Conservation (phyloP, 2,797 vertebrate genomes). For the Sorex maritimensis region DNA sequence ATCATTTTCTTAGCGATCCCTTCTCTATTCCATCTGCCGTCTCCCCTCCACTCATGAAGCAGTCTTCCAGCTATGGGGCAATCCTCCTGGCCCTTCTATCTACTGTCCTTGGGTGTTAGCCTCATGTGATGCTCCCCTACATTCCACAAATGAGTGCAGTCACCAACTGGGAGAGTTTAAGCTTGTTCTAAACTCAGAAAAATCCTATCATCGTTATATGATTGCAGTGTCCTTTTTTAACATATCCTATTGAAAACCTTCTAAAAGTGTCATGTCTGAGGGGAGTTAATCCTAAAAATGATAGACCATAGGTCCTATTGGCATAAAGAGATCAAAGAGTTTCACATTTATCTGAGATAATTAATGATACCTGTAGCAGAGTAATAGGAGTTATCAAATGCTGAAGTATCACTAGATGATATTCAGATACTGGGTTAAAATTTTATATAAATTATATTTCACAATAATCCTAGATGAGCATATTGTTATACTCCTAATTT, state of each 20-base stretch:
- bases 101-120: too few species aligned
- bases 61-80: too few species aligned
- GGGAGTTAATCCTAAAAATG: constrained; percentile 27
- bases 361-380: constrained; percentile 40
- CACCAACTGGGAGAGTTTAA: neutral
- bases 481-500: constrained; percentile 24
- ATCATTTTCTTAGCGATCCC: too few species aligned
- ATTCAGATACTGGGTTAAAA: neutral
- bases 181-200: constrained; percentile 41
- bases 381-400: constrained; percentile 21
- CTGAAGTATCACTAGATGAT: constrained; percentile 17
- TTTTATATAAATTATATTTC: constrained; percentile 41
- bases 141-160: too few species aligned
- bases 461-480: neutral
- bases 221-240: neutral
- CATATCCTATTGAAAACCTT: neutral
- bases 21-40: too few species aligned
- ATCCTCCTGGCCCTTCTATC: too few species aligned
- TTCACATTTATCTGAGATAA: constrained; percentile 20
- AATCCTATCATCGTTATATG: constrained; percentile 25
- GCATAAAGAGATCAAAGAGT: constrained; percentile 45
- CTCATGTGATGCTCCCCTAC: too few species aligned
- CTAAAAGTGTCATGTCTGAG: constrained; percentile 47
- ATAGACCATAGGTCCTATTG: constrained; percentile 3
- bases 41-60: too few species aligned